Evolutionary conservation across 1,140 invertebrate genomes (phyloP).

Genomic region (Ceratina australensis): DNA sequence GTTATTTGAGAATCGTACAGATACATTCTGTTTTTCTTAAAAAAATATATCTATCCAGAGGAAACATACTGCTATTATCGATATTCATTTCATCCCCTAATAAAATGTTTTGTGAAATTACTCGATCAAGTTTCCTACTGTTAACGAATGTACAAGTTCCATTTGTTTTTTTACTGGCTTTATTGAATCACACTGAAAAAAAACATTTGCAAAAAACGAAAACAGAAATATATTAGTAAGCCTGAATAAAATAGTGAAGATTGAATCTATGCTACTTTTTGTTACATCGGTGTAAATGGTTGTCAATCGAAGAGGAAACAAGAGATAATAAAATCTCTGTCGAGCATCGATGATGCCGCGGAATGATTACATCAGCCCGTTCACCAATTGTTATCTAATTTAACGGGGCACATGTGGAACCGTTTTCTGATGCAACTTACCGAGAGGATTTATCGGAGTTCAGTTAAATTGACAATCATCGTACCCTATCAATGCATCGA

Average conservation of each 20-base stretch:
- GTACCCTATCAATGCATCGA: conserved; percentile 22
- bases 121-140: too few relatives aligned
- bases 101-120: too few relatives aligned
- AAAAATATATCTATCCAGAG: conserved; percentile 17
- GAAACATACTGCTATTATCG: too few relatives aligned
- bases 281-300: too few relatives aligned
- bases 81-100: not conserved
- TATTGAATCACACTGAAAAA: too few relatives aligned
- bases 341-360: conserved; percentile 1
- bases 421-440: conserved; percentile 62
- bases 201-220: too few relatives aligned
- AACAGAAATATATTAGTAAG: too few relatives aligned
- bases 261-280: too few relatives aligned
- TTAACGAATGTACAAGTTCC: too few relatives aligned
- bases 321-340: conserved; percentile 34
- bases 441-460: conserved; percentile 35
- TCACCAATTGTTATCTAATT: conserved; percentile 58
- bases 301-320: conserved; percentile 2
- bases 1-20: conserved; percentile 32
- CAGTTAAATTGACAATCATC: conserved; percentile 28
- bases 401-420: conserved; percentile 42
- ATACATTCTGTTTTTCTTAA: conserved; percentile 30
- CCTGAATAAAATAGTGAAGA: too few relatives aligned
- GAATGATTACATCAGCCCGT: conserved; percentile 62
- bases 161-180: too few relatives aligned